A percentile compares a stretch with the other conserved stretches of the same genome.
Conservation (phyloP, 2,888 invertebrate species). For the Argynnis bischoffii region DNA sequence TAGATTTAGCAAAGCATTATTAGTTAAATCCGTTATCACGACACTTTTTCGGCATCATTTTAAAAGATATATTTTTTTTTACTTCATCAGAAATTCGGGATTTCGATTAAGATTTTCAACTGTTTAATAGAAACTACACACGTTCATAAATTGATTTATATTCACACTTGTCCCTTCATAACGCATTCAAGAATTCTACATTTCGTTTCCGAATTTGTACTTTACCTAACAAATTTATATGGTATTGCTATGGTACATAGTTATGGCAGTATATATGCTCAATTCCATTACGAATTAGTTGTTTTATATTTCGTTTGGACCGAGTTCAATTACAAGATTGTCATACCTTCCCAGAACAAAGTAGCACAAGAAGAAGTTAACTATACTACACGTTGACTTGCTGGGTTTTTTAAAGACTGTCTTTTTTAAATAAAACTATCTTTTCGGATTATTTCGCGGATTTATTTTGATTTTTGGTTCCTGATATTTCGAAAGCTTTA, state of each 20-base stretch:
- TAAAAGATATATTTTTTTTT: background rate
- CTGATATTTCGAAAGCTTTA: too few relatives aligned
- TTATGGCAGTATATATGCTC: slow-evolving; percentile 78
- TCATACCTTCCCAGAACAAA: slow-evolving; percentile 14
- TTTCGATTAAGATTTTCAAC: slow-evolving; percentile 14
- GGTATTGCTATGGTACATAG: slow-evolving; percentile 21
- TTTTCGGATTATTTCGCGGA: too few relatives aligned
- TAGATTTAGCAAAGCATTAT: background rate
- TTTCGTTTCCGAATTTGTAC: slow-evolving; percentile 10
- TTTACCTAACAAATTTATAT: slow-evolving; percentile 17
- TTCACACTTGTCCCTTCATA: background rate
- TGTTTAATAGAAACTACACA: slow-evolving; percentile 7
- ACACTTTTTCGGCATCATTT: background rate
- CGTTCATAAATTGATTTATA: slow-evolving; percentile 3
- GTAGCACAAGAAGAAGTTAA: slow-evolving; percentile 10
- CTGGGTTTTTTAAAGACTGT: background rate
- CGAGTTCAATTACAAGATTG: slow-evolving; percentile 40
- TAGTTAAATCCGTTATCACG: slow-evolving; percentile 5
- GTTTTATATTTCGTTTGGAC: slow-evolving; percentile 45
- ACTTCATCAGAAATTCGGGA: slow-evolving; percentile 5
- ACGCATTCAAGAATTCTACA: background rate
- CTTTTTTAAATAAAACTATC: slow-evolving; percentile 10
- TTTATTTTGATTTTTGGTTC: too few relatives aligned
- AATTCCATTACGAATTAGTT: slow-evolving; percentile 69
- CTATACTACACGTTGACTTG: slow-evolving; percentile 17